Conservation (phyloP, 2,888 invertebrate genomes). For the Malthinus flaveolus region DNA sequence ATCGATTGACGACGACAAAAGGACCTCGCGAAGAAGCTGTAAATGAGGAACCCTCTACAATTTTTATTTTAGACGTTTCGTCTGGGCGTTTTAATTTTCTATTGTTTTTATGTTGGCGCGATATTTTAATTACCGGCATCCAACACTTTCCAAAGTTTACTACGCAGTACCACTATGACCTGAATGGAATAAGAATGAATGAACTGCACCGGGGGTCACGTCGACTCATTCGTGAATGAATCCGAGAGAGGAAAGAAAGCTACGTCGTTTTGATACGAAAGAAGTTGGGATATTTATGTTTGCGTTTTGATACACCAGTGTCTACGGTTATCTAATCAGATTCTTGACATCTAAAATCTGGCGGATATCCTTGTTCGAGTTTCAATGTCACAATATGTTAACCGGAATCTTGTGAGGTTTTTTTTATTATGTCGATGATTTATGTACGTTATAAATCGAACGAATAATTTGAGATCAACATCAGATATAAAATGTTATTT, state of each 20-base stretch:
- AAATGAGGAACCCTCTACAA: no score
- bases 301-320: not conserved
- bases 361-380: constrained; percentile 2
- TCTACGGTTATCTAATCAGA: constrained; percentile 5
- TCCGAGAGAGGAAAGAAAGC: constrained; percentile 14
- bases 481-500: no score
- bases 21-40: no score
- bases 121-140: constrained; percentile 13
- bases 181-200: constrained; percentile 26
- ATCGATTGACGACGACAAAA: no score
- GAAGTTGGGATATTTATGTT: constrained; percentile 2
- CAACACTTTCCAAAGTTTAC: constrained; percentile 20
- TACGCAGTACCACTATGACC: constrained; percentile 27
- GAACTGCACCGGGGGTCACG: constrained; percentile 27
- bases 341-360: constrained; percentile 2
- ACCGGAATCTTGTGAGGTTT: not conserved
- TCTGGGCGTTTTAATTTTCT: not conserved
- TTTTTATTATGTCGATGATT: not conserved
- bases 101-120: constrained; percentile 1
- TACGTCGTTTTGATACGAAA: constrained; percentile 14
- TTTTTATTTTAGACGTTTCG: no score
- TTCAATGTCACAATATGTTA: constrained; percentile 7
- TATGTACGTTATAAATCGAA: no score
- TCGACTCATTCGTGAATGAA: constrained; percentile 25
- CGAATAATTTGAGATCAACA: no score